Evolutionary conservation across 2,888 invertebrate species (phyloP).

Genomic region (Ischnus inquisitorius): DNA sequence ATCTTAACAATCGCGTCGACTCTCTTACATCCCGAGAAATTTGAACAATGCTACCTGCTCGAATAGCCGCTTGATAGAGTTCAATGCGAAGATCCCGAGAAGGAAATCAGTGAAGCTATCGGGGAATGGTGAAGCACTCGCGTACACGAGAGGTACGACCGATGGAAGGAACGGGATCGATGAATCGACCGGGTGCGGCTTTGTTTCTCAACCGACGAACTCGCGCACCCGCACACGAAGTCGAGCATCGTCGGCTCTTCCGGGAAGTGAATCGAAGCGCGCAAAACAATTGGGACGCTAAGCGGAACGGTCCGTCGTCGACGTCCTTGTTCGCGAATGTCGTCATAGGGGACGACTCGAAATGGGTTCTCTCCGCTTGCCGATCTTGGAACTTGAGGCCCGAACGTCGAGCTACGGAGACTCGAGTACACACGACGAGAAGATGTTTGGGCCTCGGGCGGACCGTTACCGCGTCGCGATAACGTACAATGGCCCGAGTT

Average conservation of each 20-base stretch:
- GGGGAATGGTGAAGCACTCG: neutral
- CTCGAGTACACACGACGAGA: slow-evolving; percentile 21
- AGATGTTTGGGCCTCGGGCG: slow-evolving; percentile 55
- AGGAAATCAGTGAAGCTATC: slow-evolving; percentile 6
- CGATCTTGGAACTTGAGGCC: slow-evolving; percentile 60
- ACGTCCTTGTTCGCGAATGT: neutral
- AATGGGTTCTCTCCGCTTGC: neutral
- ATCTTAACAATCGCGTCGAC: slow-evolving; percentile 17
- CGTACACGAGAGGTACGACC: slow-evolving; percentile 3
- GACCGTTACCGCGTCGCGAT: slow-evolving; percentile 59
- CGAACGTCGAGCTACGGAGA: slow-evolving; percentile 29
- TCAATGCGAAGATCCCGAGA: slow-evolving; percentile 49
- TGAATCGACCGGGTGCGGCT: slow-evolving; percentile 38
- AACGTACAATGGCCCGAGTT: slow-evolving; percentile 36
- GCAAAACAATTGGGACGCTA: slow-evolving; percentile 57
- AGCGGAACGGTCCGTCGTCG: slow-evolving; percentile 40
- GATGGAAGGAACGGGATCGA: slow-evolving; percentile 51
- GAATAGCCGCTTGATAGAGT: slow-evolving; percentile 19
- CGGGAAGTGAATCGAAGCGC: slow-evolving; percentile 61
- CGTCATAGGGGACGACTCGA: slow-evolving; percentile 13
- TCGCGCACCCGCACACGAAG: slow-evolving; percentile 46
- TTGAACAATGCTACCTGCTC: slow-evolving; percentile 47
- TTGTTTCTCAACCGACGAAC: slow-evolving; percentile 28
- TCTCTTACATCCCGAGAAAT: slow-evolving; percentile 51
- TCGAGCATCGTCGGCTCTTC: slow-evolving; percentile 30